These are phyloP conservation scores for Digitonthophagus gazella DNA, from an alignment of 2,888 invertebrate genomes.

Conservation along the genomic window DNA sequence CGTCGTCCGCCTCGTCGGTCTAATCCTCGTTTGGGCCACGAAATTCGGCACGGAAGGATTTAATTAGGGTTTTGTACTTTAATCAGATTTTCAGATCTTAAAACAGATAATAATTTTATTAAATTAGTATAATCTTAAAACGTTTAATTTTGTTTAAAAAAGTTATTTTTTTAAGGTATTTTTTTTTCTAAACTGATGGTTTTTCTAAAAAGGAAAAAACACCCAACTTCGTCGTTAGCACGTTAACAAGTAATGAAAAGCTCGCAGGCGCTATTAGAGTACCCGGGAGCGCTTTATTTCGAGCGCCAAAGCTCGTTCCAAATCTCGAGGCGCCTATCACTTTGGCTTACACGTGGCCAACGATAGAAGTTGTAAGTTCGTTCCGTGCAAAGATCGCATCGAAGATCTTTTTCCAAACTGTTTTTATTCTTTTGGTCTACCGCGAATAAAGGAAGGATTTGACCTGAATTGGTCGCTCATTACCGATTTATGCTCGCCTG, in stretches of 20 bases:
- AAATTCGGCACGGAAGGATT: not conserved
- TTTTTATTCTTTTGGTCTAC: not conserved
- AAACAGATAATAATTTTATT: too few species aligned
- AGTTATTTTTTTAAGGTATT: too few species aligned
- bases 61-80: not conserved
- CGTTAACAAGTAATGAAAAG: constrained; percentile 30
- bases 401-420: not conserved
- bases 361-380: not conserved
- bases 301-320: constrained; percentile 31
- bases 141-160: too few species aligned
- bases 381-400: not conserved
- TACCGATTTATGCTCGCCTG: not conserved
- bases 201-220: too few species aligned
- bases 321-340: constrained; percentile 38
- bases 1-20: not conserved
- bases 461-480: not conserved
- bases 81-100: too few species aligned
- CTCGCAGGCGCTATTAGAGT: constrained; percentile 31
- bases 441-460: not conserved
- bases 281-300: constrained; percentile 32
- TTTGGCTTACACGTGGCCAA: constrained; percentile 19
- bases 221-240: not conserved
- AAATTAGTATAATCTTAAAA: too few species aligned
- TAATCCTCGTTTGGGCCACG: not conserved
- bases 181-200: too few species aligned